Base-by-base conservation (phyloP, 2,888 invertebrate species). In the Prenolepis imparis region DNA sequence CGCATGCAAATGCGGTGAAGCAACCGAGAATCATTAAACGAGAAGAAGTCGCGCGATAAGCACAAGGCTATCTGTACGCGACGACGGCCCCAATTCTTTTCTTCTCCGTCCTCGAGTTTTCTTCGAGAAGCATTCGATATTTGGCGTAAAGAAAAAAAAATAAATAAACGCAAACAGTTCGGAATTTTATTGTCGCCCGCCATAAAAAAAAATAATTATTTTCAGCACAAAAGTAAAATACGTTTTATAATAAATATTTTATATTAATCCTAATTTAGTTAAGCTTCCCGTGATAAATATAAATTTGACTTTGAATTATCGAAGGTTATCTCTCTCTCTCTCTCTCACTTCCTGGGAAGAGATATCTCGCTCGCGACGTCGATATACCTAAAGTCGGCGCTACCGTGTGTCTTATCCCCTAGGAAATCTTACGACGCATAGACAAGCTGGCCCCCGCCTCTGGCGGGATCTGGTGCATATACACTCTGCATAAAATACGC, bases 341-440 rank as follows among this genome's bases (percentile, higher is more conserved):
- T 48, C 48, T 48, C 21, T 15, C 44, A n/a, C 44, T 24, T 36
- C 39, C 41, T 12, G 15, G 73, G 41, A 21, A 28, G 57, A 70
- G 41, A 77, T 77, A 68, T 77, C 55, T 80, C 72, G 44, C 59
- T 59, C 59, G 48, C 21, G 78, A n/a, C 57, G 68, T 59, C 78
- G 72, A 59, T 80, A 72, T 70, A 78, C 15, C 82, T 70, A 44
- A 77, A 44, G 57, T 63, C 52, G 82, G 28, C 48, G 41, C 52
- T 55, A 15, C 39, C 52, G 24, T 82, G 89, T 87, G 89, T 87
- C 86, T 84, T 86, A 61, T 92, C 92, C 92, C 92, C 48, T 84
- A 91, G 92, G 91, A 91, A 92, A 92, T 91, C 90, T 89, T 89
- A 89, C 89, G 85, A 87, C 88, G 86, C 75, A 80, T 68, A 70